A percentile compares a stretch with the other conserved stretches of the same genome.
Conservation (phyloP, 2,888 invertebrate genomes). For the Polydrusus pterygomalis region DNA sequence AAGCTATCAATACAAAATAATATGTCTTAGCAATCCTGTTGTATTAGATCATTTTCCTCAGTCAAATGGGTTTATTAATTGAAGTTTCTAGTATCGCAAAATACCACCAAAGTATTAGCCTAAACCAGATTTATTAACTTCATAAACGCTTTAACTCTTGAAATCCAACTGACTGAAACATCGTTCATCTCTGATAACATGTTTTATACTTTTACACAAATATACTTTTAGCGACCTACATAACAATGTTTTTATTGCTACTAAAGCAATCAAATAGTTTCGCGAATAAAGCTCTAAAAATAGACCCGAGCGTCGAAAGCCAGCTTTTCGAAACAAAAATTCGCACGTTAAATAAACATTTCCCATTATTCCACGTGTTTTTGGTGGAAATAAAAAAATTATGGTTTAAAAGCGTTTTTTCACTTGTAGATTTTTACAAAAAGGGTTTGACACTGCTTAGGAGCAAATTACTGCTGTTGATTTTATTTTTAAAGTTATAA, state of each 20-base stretch:
- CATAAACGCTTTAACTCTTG: not conserved
- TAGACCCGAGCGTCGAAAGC: not conserved
- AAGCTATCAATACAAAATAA: too few relatives aligned
- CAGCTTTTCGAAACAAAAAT: conserved; percentile 10
- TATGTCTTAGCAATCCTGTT: too few relatives aligned
- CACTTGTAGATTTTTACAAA: not conserved
- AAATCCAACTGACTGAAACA: conserved; percentile 12
- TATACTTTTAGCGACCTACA: conserved; percentile 25
- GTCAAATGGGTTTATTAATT: too few relatives aligned
- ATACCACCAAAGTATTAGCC: not conserved
- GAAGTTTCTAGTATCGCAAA: not conserved
- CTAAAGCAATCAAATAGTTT: conserved; percentile 21
- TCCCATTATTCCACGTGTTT: conserved; percentile 3
- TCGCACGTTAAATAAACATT: conserved; percentile 14
- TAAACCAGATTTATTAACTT: conserved; percentile 7
- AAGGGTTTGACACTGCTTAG: too few relatives aligned
- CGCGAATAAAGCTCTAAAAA: conserved; percentile 24
- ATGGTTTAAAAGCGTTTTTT: not conserved
- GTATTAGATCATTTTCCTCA: too few relatives aligned
- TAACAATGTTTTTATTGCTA: conserved; percentile 26
- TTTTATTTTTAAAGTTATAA: not conserved
- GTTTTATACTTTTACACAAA: conserved; percentile 19
- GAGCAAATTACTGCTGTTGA: too few relatives aligned
- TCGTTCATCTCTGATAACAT: conserved; percentile 6
- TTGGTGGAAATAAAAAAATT: not conserved